Evolutionary conservation across 2,113 vertebrate genomes (phyloP).

Genomic region (Camelus dromedarius): DNA sequence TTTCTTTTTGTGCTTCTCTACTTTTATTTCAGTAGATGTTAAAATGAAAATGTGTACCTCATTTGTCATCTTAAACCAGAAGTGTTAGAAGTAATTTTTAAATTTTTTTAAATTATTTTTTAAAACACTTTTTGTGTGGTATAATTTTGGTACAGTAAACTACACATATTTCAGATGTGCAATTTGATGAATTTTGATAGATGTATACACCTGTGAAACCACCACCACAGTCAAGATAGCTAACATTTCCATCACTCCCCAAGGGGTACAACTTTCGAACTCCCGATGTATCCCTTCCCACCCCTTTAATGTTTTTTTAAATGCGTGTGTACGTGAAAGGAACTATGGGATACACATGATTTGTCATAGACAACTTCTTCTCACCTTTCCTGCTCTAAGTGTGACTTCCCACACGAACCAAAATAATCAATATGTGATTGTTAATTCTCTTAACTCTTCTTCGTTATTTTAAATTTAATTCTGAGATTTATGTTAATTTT

Average conservation of each 20-base stretch:
- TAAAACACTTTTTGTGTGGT: too few species aligned
- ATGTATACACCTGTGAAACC: too few species aligned
- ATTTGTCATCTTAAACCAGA: not conserved
- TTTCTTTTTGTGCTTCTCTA: not conserved
- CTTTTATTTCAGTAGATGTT: conserved; percentile 26
- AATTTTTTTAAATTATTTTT: not conserved
- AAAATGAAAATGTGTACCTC: not conserved
- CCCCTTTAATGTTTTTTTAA: not conserved
- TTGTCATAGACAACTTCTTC: not conserved
- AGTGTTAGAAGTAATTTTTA: conserved; percentile 28
- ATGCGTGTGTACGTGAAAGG: not conserved
- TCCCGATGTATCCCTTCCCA: too few species aligned
- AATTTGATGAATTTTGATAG: too few species aligned
- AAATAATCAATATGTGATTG: not conserved
- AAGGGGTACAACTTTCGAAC: too few species aligned
- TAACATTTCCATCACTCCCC: too few species aligned
- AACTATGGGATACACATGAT: conserved; percentile 5
- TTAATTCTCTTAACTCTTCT: not conserved
- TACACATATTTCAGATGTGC: too few species aligned
- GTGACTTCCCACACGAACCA: not conserved
- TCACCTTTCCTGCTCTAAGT: conserved; percentile 3
- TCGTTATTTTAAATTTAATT: conserved; percentile 27
- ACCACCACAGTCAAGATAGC: too few species aligned
- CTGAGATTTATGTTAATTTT: conserved; percentile 25
- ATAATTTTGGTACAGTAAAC: too few species aligned